Base-by-base conservation (phyloP, 1,140 invertebrate species). In the Belonocnema kinseyi region DNA sequence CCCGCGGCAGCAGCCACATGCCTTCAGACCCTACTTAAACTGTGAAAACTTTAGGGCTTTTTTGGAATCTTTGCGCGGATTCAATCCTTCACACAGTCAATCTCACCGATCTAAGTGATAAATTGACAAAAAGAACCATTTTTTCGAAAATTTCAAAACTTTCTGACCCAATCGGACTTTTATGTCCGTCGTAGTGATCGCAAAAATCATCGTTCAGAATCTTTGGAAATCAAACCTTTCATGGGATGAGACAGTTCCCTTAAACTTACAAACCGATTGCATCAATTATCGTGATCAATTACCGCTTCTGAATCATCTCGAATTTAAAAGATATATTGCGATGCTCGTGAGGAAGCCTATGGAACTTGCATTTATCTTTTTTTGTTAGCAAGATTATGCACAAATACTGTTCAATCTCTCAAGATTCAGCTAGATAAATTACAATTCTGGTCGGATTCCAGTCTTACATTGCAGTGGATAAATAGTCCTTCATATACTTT, bases 141-240 rank as follows among this genome's bases (percentile, higher is more conserved):
- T 66, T 75, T 21, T 66, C 74, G 46, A 1, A 53, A 26, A 56
- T 52, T 14, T 51, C 73, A n/a, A 54, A 53, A 33, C 21, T 74
- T 10, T 74, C 33, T 26, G 73, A 74, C 26, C 73, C 73, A 8
- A 12, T 74, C 17, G 73, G 73, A 19, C 16, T 51, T 16, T 33
- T 74, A 14, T n/a, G 50, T 16, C 73, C 73, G n/a, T 74, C 8
- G 16, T 52, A 16, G n/a, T 74, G 3, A 21, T 14, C 3, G 73
- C 73, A 56, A 74, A 74, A 74, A 53, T 74, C 26, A 54, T 74
- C 13, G 54, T 74, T 3, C 73, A 74, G 58, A 12, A 56, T 33
- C n/a, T 56, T 11, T 74, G 50, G 51, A 13, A 40, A 16, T 3
- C 21, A 26, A 26, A 26, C 21, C 21, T 26, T 26, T 26, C 21